Base-by-base conservation (phyloP, 2,888 invertebrate genomes). In the Xanthorhoe designata region DNA sequence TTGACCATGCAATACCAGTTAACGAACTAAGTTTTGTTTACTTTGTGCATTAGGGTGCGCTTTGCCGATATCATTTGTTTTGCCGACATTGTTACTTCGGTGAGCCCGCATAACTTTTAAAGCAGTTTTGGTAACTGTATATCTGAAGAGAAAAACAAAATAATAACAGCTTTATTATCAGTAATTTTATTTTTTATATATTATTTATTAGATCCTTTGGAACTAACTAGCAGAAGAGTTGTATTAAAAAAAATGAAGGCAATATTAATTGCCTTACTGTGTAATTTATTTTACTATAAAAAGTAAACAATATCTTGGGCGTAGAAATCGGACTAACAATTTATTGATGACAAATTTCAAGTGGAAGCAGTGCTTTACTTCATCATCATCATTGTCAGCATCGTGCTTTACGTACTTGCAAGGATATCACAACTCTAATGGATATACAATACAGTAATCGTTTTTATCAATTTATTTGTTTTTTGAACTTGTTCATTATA, bases 1-100 rank as follows among this genome's bases (percentile, higher is more conserved):
- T 82, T 76, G 79, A 76, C 78, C 79, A 81, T 75, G 78, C 77
- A 35, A 61, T n/a, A 70, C 56, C 57, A 65, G 71, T 66, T 71
- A 58, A 61, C 55, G 42, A 32, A 72, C 57, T 69, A 68, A 75
- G 70, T 73, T 78, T 71, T 70, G 72, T 75, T 73, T 77, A 75
- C 69, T 69, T 68, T 66, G 35, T 68, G 62, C 55, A 59, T 75
- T 73, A 72, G 69, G 56, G 54, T 56, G 52, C 24, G 61, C 19
- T 32, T 52, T 45, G 29, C 32, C 53, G 45, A 38, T 35, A 50
- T 24, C n/a, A 35, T 51, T 50, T 38, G 42, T 56, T 18, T 13
- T 10, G 18, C 7, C 19, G 5, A 17, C 17, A 47, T 47, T 47
- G 38, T 42, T 42, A 13, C 38, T 13, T 10, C 38, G 38, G 3